phyloP scores from a whole-genome alignment of 92 coral and sea anemone species.

The Palythoa caribaeorum region DNA sequence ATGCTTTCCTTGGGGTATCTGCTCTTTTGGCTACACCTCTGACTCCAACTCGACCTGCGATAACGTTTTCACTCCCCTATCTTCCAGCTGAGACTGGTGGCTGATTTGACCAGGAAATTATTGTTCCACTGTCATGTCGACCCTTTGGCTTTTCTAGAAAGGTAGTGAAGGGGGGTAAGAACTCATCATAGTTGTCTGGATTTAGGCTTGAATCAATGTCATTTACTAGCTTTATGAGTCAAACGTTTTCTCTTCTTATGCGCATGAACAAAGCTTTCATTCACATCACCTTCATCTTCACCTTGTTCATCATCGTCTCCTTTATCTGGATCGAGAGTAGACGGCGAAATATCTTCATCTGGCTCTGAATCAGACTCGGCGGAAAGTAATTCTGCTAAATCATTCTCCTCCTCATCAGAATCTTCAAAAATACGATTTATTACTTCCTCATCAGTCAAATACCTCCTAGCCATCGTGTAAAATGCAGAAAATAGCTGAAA shows the following conservation, averaged over 20 bases:
- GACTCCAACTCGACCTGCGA: constrained; percentile 13
- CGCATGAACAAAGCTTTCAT: constrained; percentile 14
- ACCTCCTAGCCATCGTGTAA: constrained; percentile 10
- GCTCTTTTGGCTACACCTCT: constrained; percentile 19
- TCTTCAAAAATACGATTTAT: not conserved
- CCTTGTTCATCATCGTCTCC: constrained; percentile 1
- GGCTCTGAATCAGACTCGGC: not conserved
- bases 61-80: constrained; percentile 13
- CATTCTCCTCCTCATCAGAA: not conserved
- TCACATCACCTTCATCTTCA: constrained; percentile 17
- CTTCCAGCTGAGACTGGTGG: constrained; percentile 26
- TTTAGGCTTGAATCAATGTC: constrained; percentile 19
- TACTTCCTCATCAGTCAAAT: not conserved
- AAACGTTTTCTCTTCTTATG: constrained; percentile 4
- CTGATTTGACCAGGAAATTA: not conserved
- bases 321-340: constrained; percentile 17
- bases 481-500: constrained; percentile 1
- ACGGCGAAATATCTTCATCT: constrained; percentile 11
- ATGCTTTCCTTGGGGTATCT: constrained; percentile 14
- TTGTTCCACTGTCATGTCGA: constrained; percentile 6
- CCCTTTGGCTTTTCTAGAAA: constrained; percentile 14
- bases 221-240: constrained; percentile 4
- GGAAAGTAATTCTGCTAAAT: not conserved
- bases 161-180: not conserved
- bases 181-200: not conserved